Base-by-base conservation (phyloP, 64 coral and sea anemone species). In the Porites lutea region DNA sequence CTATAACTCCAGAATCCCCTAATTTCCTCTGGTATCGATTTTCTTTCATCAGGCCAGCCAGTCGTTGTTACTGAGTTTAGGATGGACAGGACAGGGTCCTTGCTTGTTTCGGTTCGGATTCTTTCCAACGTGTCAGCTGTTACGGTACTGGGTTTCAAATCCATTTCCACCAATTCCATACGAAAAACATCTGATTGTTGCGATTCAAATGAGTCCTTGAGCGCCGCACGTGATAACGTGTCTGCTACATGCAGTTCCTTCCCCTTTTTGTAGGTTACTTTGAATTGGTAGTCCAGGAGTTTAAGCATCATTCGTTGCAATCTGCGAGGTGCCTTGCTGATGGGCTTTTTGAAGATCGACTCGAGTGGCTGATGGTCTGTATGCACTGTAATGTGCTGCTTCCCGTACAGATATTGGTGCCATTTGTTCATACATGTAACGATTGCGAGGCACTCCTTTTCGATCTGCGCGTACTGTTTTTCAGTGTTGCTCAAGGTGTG, bases 261-360 rank as follows among this genome's bases (percentile, higher is more conserved):
- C 21, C 82, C 82, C 49, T 27, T 72, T 23, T 72, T 72, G 70
- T 45, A 72, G 20, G 22, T 72, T 44, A 72, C 22, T 45, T 72
- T 72, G 45, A 72, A 72, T 72, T 72, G 67, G 55, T 87, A 87
- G 52, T 88, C 58, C 58, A 46, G 60, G 43, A 84, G 81, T 63
- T 84, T 48, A 72, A 88, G 67, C 86, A 88, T 75, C 86, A 88
- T 88, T 88, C 70, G 47, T 52, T 88, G 86, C 69, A 88, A 75
- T 74, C 86, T 88, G 52, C 86, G 52, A n/a, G 86, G 86, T 60
- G 86, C 86, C 49, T 88, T 88, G 54, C 63, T 53, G 52, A 87
- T 57, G 51, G 67, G 43, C 71, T 87, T 87, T 87, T 72, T 74
- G 71, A 87, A 87, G 49, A 87, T 87, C 21, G 84, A 58, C 53